Evolutionary conservation across 2,888 invertebrate genomes (phyloP).

Genomic region (Syrista parreyssii): DNA sequence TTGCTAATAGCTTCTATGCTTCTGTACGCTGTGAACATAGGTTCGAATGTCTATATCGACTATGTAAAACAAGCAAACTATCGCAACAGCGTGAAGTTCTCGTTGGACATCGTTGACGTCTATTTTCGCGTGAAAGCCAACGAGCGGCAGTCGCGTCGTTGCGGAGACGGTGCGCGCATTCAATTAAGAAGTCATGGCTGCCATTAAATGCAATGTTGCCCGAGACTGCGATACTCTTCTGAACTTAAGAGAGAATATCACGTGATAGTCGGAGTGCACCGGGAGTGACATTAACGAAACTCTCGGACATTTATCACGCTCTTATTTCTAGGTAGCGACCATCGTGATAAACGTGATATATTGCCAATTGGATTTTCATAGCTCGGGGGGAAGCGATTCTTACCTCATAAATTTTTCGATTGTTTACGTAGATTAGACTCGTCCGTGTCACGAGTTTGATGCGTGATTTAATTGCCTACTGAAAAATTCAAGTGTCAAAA

Average conservation of each 20-base stretch:
- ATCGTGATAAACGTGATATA: background rate
- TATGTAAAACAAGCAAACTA: background rate
- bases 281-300: background rate
- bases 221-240: background rate
- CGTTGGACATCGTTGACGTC: background rate
- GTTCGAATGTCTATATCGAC: background rate
- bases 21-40: background rate
- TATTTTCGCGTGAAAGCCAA: background rate
- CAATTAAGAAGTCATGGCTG: background rate
- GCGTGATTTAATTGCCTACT: background rate
- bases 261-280: background rate
- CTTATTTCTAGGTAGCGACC: background rate
- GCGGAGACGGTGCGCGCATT: background rate
- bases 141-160: background rate
- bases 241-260: background rate
- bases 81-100: background rate
- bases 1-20: no score
- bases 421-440: background rate
- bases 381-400: background rate
- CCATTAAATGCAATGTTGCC: background rate
- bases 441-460: background rate
- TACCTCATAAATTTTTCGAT: background rate
- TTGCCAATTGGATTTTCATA: background rate
- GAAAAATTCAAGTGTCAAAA: background rate
- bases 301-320: background rate